Evolutionary conservation across 2,113 vertebrate species (phyloP).

Genomic region (Psammodynastes pulverulentus): DNA sequence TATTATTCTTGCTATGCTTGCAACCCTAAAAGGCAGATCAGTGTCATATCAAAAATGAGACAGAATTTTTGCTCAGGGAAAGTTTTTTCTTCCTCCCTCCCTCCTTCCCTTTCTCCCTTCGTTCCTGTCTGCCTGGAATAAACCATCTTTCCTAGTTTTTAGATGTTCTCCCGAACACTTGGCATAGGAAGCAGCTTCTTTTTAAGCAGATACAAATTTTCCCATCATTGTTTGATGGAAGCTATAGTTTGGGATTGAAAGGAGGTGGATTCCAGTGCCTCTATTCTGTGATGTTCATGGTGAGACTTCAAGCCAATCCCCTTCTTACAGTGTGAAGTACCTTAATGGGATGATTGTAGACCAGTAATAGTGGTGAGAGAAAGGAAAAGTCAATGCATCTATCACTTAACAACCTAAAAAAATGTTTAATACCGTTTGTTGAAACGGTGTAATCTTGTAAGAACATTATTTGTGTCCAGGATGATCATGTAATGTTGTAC

Average conservation of each 20-base stretch:
- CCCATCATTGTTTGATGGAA: neutral
- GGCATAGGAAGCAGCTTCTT: neutral
- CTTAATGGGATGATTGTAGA: neutral
- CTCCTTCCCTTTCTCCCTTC: neutral
- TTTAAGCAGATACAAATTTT: neutral
- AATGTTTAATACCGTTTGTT: neutral
- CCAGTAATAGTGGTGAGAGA: neutral
- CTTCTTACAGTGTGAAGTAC: neutral
- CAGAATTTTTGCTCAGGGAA: neutral
- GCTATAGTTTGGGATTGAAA: neutral
- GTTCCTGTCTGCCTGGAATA: neutral
- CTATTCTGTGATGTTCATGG: neutral
- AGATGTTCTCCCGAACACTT: neutral
- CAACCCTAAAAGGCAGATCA: neutral
- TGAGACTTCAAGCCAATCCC: neutral
- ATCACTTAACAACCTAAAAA: neutral
- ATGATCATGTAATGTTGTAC: constrained; percentile 17
- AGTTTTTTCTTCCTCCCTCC: neutral
- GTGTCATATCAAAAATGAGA: neutral
- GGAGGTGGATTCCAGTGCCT: neutral
- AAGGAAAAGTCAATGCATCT: neutral
- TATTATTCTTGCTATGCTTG: neutral
- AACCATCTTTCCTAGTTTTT: neutral
- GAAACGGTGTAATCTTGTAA: neutral
- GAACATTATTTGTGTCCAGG: neutral